These are phyloP conservation scores for Coendou prehensilis DNA, from an alignment of 2,797 vertebrate genomes.

Conservation along the genomic window DNA sequence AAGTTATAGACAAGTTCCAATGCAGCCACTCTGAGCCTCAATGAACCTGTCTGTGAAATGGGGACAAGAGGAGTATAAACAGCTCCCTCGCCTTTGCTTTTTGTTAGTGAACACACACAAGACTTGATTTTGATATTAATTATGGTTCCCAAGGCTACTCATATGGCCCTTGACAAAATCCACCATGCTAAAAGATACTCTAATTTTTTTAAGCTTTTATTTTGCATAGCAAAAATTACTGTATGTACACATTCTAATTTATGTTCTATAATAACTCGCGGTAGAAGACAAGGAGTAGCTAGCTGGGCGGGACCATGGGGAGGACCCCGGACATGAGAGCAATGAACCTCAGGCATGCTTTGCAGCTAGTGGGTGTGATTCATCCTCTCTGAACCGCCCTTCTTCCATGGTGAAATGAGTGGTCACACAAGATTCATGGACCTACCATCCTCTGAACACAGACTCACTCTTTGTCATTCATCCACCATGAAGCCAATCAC, in stretches of 20 bases:
- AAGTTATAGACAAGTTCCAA: not conserved
- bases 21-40: not conserved
- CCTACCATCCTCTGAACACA: not conserved
- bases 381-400: not conserved
- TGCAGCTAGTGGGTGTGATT: not conserved
- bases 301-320: not conserved
- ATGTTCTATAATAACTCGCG: not conserved
- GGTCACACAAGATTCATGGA: not conserved
- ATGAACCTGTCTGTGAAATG: not conserved
- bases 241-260: not conserved
- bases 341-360: not conserved
- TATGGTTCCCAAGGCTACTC: not conserved
- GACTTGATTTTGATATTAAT: not conserved
- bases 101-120: not conserved
- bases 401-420: not conserved
- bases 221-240: conserved; percentile 20
- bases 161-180: not conserved
- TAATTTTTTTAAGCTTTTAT: conserved; percentile 34
- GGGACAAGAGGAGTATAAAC: not conserved
- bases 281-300: not conserved
- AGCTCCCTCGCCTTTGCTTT: not conserved
- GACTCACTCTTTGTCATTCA: rapidly evolving
- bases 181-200: conserved; percentile 6
- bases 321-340: not conserved
- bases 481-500: too few species aligned